Percentiles rank a stretch among this genome's conserved stretches.
Conservation (phyloP, 2,797 vertebrate genomes). For the Spheniscus humboldti region DNA sequence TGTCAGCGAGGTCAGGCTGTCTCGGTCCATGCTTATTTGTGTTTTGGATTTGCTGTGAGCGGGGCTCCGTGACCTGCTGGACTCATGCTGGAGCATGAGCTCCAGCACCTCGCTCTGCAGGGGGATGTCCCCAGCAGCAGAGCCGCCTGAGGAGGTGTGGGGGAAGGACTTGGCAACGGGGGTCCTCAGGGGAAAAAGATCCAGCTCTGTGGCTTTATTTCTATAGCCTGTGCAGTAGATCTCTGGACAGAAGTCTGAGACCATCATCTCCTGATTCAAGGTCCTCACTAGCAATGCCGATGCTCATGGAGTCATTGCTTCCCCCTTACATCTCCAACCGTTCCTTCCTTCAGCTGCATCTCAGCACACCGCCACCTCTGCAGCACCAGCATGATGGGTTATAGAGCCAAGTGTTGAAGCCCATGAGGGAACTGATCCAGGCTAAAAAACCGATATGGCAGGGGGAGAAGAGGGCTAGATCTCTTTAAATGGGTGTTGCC, state of each 20-base stretch:
- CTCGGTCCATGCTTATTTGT: neutral
- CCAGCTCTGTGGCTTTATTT: neutral
- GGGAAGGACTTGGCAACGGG: neutral
- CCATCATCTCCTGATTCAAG: neutral
- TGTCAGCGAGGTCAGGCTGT: neutral
- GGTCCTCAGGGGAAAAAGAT: neutral
- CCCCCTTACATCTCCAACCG: neutral
- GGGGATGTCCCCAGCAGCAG: neutral
- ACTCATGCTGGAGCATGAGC: neutral
- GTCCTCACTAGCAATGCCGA: neutral
- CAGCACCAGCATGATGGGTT: fast-evolving
- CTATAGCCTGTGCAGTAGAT: neutral
- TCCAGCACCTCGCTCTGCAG: neutral
- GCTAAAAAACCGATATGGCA: neutral
- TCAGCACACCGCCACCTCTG: neutral
- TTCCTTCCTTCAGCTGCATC: neutral
- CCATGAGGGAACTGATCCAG: neutral
- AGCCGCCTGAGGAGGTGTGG: fast-evolving
- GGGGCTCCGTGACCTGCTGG: neutral
- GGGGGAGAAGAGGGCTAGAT: neutral
- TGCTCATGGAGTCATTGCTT: neutral
- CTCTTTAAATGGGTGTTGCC: neutral
- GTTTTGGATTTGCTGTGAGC: neutral
- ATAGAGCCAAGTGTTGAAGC: neutral
- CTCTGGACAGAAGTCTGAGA: neutral